These are phyloP conservation scores for Spheniscus mendiculus DNA, from an alignment of 2,113 vertebrate species.

Conservation along the genomic window DNA sequence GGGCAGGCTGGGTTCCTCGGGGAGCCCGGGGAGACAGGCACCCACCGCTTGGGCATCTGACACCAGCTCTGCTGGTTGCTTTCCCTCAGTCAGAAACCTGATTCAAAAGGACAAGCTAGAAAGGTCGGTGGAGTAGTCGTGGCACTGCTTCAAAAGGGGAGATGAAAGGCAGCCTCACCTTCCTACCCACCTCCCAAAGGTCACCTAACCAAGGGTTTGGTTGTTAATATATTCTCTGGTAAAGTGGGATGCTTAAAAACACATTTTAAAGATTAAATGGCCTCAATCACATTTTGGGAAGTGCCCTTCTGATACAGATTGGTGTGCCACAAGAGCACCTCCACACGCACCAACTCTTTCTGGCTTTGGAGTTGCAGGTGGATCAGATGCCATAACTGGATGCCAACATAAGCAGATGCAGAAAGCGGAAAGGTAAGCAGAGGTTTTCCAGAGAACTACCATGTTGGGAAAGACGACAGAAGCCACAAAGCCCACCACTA, in stretches of 20 bases:
- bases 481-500: not conserved
- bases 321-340: not conserved
- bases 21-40: not conserved
- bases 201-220: not conserved
- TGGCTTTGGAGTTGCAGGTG: not conserved
- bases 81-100: not conserved
- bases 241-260: not conserved
- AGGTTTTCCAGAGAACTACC: not conserved
- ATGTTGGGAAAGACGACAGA: not conserved
- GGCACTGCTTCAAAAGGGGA: not conserved
- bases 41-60: accelerated
- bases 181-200: not conserved
- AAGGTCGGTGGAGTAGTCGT: not conserved
- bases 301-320: too few relatives aligned
- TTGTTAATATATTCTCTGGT: not conserved
- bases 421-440: not conserved
- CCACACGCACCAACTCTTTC: not conserved
- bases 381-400: not conserved
- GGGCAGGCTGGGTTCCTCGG: not conserved
- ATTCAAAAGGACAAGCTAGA: not conserved
- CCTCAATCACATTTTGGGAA: not conserved
- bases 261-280: not conserved
- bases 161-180: not conserved
- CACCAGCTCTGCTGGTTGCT: not conserved
- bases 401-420: not conserved